Conservation (phyloP, 2,797 vertebrate genomes). For the Taenioides sp. region DNA sequence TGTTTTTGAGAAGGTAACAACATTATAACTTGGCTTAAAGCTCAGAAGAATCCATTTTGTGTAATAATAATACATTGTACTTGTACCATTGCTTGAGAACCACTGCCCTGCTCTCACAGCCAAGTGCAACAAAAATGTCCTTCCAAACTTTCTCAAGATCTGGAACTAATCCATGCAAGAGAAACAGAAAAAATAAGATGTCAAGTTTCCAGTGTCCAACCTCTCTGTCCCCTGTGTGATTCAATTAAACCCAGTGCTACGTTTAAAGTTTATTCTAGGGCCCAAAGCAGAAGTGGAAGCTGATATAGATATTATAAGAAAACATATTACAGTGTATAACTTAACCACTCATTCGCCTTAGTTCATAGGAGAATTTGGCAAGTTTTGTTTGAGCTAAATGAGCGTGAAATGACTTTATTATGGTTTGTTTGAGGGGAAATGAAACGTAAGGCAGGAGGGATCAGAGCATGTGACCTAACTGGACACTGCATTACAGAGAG, state of each 20-base stretch:
- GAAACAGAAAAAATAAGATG: constrained; percentile 28
- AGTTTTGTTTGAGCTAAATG: constrained; percentile 16
- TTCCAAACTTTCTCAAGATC: constrained; percentile 37
- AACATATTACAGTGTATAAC: constrained; percentile 21
- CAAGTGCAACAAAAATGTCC: constrained; percentile 8
- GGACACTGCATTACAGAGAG: constrained; percentile 1
- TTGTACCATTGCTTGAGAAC: too few relatives aligned
- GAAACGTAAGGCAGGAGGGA: constrained; percentile 52
- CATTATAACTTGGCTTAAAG: too few relatives aligned
- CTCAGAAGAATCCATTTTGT: too few relatives aligned
- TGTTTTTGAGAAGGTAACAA: too few relatives aligned
- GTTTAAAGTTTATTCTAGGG: constrained; percentile 34
- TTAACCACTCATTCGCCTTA: constrained; percentile 6
- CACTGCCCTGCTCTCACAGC: background rate
- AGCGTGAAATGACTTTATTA: constrained; percentile 14
- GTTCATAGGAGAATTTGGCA: background rate
- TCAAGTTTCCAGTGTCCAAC: constrained; percentile 43
- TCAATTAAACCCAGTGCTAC: constrained; percentile 37
- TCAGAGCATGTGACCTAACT: constrained; percentile 42
- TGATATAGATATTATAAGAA: constrained; percentile 15
- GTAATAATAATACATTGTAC: too few relatives aligned
- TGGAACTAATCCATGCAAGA: constrained; percentile 64
- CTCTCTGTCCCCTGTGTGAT: constrained; percentile 24
- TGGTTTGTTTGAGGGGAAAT: constrained; percentile 48
- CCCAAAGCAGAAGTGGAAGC: constrained; percentile 17